Percentiles rank a stretch among this genome's conserved stretches.
These are phyloP conservation scores for Slavum lentiscoides DNA, from an alignment of 2,888 invertebrate genomes.

Conservation along the genomic window DNA sequence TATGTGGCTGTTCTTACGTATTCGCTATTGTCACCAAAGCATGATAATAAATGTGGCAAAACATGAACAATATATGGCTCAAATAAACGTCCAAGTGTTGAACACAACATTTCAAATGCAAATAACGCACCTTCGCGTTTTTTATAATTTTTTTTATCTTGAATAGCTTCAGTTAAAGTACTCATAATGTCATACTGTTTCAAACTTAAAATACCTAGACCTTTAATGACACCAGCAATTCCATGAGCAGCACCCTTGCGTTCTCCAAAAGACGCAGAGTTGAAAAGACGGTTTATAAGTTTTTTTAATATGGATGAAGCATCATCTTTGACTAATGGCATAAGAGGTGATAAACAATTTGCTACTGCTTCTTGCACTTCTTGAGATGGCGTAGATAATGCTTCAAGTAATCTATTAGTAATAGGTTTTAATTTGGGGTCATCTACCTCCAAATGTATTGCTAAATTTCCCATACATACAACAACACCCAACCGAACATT, in stretches of 20 bases:
- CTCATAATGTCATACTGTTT: constrained; percentile 96
- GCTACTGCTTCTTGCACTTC: constrained; percentile 98
- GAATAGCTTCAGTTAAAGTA: constrained; percentile 87
- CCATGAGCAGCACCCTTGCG: constrained; percentile 94
- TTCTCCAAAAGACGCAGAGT: constrained; percentile 90
- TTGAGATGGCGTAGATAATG: constrained; percentile 94
- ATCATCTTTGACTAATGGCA: constrained; percentile 89
- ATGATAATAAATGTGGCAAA: constrained; percentile 88
- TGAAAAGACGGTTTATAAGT: constrained; percentile 81
- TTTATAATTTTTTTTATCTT: constrained; percentile 94
- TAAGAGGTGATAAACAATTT: constrained; percentile 90
- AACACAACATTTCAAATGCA: constrained; percentile 96
- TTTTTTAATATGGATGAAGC: constrained; percentile 86
- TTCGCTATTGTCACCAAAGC: constrained; percentile 96
- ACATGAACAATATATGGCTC: constrained; percentile 99
- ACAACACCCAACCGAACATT: constrained; percentile 94
- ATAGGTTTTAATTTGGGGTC: constrained; percentile 93
- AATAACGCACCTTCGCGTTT: constrained; percentile 94
- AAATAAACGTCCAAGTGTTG: constrained; percentile 91
- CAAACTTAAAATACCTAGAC: constrained; percentile 90
- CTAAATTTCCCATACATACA: constrained; percentile 94
- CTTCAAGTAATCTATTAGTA: constrained; percentile 83
- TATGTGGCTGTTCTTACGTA: constrained; percentile 96
- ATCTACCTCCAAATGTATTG: constrained; percentile 89
- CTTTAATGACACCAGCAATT: constrained; percentile 93